Conservation (phyloP, 2,113 vertebrate species). For the Haplotaxodon microlepis region DNA sequence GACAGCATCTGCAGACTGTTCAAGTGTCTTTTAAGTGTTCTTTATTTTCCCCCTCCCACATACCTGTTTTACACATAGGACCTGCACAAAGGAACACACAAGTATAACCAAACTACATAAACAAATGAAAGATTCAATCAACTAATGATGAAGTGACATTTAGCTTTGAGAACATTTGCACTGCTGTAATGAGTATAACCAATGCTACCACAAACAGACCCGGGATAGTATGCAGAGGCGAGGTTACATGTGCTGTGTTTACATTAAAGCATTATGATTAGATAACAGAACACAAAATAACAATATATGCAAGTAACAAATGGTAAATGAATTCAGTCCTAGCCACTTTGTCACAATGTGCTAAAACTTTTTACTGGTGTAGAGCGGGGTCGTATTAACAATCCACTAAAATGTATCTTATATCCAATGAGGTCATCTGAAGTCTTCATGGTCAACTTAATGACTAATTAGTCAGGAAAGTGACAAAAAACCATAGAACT, state of each 20-base stretch:
- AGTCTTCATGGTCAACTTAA: neutral
- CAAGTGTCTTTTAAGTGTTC: accelerated
- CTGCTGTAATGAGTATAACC: neutral
- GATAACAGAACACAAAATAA: neutral
- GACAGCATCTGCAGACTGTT: neutral
- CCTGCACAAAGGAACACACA: neutral
- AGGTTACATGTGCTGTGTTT: neutral
- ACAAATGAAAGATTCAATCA: neutral
- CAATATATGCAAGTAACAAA: accelerated
- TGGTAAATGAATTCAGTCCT: neutral
- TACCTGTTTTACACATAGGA: neutral
- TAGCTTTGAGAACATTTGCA: neutral
- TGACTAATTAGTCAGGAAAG: neutral
- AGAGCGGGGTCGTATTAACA: neutral
- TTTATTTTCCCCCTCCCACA: neutral
- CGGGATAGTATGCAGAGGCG: neutral
- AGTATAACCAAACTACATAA: neutral
- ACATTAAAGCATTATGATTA: neutral
- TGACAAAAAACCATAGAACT: accelerated
- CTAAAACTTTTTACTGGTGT: accelerated
- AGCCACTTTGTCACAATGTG: neutral
- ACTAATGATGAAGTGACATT: neutral
- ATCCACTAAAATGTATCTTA: neutral
- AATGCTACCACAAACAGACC: neutral
- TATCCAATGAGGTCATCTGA: neutral